Percentiles rank a stretch among this genome's conserved stretches.
Conservation (phyloP, 2,797 vertebrate species). For the Rousettus madagascariensis region DNA sequence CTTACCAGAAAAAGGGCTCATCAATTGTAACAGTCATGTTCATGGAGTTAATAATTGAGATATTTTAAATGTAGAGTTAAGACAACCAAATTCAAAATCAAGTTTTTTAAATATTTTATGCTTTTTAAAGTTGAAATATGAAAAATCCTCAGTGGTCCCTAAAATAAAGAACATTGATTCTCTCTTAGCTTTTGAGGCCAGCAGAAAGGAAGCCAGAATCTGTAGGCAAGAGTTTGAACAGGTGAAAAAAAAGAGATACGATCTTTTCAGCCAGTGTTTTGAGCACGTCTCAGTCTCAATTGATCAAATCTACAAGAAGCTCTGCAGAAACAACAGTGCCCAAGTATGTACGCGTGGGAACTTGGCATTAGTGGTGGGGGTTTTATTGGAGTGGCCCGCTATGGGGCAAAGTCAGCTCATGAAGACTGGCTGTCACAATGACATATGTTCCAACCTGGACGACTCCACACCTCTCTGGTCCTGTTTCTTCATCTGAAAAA, state of each 20-base stretch:
- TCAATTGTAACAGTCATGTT: not conserved
- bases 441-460: not conserved
- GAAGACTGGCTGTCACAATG: not conserved
- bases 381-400: not conserved
- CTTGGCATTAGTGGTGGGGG: not conserved
- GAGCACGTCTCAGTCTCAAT: slow-evolving; percentile 92
- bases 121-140: slow-evolving; percentile 1
- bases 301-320: slow-evolving; percentile 95
- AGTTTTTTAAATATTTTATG: not conserved
- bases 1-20: not conserved
- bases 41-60: not conserved
- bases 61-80: slow-evolving; percentile 46
- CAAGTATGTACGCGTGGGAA: slow-evolving; percentile 86
- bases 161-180: slow-evolving; percentile 52
- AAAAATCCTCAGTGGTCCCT: not conserved
- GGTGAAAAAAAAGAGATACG: slow-evolving; percentile 89
- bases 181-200: slow-evolving; percentile 91
- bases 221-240: slow-evolving; percentile 91
- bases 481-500: not conserved
- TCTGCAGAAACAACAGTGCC: slow-evolving; percentile 93
- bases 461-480: not conserved
- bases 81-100: slow-evolving; percentile 37
- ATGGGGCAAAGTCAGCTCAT: not conserved
- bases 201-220: slow-evolving; percentile 87
- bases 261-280: slow-evolving; percentile 92